Conservation (phyloP, 2,888 invertebrate genomes). For the Liopterus haemorrhoidalis region DNA sequence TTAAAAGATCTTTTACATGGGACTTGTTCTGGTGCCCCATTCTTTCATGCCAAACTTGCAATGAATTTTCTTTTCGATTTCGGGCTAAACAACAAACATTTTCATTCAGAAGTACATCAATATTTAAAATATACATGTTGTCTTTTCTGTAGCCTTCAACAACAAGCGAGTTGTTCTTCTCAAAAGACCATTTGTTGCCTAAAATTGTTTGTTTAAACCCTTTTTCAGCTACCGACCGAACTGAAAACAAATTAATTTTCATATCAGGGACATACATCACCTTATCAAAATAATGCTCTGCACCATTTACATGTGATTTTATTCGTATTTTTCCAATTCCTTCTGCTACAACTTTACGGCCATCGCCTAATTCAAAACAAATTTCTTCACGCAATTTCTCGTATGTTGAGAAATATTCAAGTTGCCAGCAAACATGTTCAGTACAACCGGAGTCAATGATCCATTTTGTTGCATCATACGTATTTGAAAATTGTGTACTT, state of each 20-base stretch:
- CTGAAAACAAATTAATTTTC: constrained; percentile 21
- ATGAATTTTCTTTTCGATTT: constrained; percentile 2
- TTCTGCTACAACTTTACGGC: constrained; percentile 14
- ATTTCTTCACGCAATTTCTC: constrained; percentile 11
- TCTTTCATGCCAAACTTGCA: constrained; percentile 1
- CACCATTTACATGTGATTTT: constrained; percentile 17
- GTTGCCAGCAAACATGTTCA: constrained; percentile 21
- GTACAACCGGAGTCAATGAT: constrained; percentile 21
- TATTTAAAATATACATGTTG: background rate
- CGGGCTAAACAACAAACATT: constrained; percentile 2
- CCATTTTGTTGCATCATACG: constrained; percentile 14
- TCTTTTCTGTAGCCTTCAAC: background rate
- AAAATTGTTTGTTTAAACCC: constrained; percentile 20
- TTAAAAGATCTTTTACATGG: no score
- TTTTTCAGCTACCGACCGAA: constrained; percentile 16
- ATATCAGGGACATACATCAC: constrained; percentile 23
- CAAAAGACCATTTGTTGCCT: background rate
- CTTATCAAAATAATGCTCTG: constrained; percentile 18
- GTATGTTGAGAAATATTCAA: constrained; percentile 16
- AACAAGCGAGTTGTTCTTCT: constrained; percentile 1
- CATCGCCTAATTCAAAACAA: constrained; percentile 17
- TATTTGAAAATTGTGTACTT: no score
- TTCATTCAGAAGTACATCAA: background rate
- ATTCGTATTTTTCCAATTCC: constrained; percentile 13
- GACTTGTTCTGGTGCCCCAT: background rate